Conservation (phyloP, 92 coral and sea anemone species). For the Epizoanthus rinbou region DNA sequence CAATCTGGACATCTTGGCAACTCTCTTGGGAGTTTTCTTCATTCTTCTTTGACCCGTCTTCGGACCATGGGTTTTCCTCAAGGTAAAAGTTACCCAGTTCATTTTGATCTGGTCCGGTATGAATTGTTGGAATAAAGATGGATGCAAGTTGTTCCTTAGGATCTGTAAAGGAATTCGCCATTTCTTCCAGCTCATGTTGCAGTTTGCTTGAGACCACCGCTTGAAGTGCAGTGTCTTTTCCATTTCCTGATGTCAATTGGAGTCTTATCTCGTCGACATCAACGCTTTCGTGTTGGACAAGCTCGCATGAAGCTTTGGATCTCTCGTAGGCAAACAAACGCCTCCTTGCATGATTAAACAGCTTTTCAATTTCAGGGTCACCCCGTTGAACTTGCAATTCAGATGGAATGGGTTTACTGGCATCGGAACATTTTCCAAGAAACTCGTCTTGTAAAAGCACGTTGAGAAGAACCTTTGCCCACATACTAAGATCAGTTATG, state of each 20-base stretch:
- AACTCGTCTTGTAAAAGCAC: constrained; percentile 33
- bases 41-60: not conserved
- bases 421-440: constrained; percentile 34
- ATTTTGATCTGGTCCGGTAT: constrained; percentile 36
- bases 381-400: not conserved
- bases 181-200: not conserved
- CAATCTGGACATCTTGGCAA: not conserved
- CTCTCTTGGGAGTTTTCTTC: not conserved
- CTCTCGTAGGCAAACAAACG: constrained; percentile 51
- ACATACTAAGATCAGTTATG: constrained; percentile 38
- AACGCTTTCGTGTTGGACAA: not conserved
- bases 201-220: constrained; percentile 10
- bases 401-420: not conserved
- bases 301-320: constrained; percentile 35
- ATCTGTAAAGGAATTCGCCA: constrained; percentile 25
- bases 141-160: constrained; percentile 50
- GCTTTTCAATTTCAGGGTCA: constrained; percentile 3
- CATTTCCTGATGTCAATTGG: not conserved
- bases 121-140: constrained; percentile 56
- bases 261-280: constrained; percentile 31
- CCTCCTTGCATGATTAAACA: constrained; percentile 18
- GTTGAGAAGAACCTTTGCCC: constrained; percentile 45
- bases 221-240: constrained; percentile 1
- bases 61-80: constrained; percentile 61
- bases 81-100: constrained; percentile 53